phyloP scores from a whole-genome alignment of 2,113 vertebrate species.

The Silurus meridionalis region DNA sequence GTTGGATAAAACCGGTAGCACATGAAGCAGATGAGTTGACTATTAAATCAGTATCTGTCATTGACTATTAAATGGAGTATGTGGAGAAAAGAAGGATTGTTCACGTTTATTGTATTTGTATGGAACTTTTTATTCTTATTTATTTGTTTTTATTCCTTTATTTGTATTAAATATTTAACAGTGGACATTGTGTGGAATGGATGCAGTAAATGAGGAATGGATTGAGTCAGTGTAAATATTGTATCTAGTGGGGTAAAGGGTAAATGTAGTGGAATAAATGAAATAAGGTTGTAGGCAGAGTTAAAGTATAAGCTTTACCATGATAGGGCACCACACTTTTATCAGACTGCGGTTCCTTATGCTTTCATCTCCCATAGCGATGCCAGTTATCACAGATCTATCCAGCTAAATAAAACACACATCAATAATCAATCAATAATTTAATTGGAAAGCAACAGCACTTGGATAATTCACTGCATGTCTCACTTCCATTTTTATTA shows the following conservation, averaged over 20 bases:
- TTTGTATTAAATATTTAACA: background rate
- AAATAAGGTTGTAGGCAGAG: background rate
- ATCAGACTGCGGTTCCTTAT: slow-evolving; percentile 88
- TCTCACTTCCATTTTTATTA: background rate
- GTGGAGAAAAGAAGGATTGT: background rate
- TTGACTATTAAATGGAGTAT: background rate
- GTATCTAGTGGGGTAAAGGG: too few species aligned
- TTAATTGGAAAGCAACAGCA: background rate
- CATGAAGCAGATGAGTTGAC: background rate
- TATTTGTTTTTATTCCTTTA: too few species aligned
- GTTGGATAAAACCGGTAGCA: background rate
- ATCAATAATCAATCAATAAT: background rate
- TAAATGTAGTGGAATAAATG: too few species aligned
- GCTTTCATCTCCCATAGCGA: slow-evolving; percentile 81
- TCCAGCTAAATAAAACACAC: slow-evolving; percentile 75
- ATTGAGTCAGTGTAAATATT: background rate
- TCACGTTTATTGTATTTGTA: too few species aligned
- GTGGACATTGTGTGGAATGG: background rate
- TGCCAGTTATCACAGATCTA: slow-evolving; percentile 85
- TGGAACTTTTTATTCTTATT: too few species aligned
- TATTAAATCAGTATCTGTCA: background rate
- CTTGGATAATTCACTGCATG: too few species aligned
- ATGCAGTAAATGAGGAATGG: background rate
- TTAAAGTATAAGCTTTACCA: slow-evolving; percentile 65
- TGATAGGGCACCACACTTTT: slow-evolving; percentile 79